Conservation (phyloP, 2,113 vertebrate genomes). For the Rallus limicola region DNA sequence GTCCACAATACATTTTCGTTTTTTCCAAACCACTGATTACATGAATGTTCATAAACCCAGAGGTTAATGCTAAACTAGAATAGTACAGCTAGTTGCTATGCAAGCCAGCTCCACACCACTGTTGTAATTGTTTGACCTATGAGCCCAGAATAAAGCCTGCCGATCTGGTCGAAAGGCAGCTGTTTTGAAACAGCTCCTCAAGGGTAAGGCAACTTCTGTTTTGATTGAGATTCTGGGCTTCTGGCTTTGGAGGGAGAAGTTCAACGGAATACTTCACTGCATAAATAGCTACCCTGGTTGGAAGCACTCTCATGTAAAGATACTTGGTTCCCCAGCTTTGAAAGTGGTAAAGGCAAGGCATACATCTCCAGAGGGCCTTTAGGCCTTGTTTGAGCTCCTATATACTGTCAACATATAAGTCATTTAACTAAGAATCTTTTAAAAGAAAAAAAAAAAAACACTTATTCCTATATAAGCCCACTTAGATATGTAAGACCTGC, state of each 20-base stretch:
- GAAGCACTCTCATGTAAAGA: neutral
- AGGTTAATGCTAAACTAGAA: neutral
- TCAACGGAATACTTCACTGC: neutral
- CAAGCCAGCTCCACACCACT: neutral
- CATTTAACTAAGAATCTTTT: neutral
- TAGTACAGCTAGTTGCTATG: accelerated
- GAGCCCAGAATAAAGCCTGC: neutral
- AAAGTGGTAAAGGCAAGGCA: neutral
- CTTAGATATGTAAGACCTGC: neutral
- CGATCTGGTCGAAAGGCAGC: neutral
- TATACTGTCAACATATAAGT: neutral
- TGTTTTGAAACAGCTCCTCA: neutral
- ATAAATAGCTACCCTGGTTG: neutral
- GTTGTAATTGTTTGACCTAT: neutral
- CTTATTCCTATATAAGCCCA: neutral
- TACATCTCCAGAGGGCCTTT: neutral
- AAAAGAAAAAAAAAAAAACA: neutral
- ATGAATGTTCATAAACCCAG: neutral
- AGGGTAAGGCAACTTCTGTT: neutral
- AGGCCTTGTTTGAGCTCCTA: neutral
- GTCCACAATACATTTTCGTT: neutral
- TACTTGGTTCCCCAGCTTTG: neutral
- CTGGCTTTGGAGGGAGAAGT: neutral
- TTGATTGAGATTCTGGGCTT: neutral
- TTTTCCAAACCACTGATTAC: neutral